These are phyloP conservation scores for Simalia tracyae DNA, from an alignment of 2,797 vertebrate species.

Conservation along the genomic window DNA sequence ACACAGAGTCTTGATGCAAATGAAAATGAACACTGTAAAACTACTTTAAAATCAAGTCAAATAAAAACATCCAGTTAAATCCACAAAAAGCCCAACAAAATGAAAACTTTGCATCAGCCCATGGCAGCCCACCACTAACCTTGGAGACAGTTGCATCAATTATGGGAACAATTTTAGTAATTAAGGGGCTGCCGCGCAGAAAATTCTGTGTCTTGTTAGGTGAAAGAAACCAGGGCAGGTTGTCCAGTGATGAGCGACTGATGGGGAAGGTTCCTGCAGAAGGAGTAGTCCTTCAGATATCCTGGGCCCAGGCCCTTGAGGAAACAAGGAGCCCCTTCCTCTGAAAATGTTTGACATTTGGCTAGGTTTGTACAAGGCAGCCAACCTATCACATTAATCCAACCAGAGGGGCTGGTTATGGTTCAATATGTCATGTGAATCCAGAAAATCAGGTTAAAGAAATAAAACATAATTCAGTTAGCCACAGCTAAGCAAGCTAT, in stretches of 20 bases:
- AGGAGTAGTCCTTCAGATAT: neutral
- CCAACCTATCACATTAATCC: neutral
- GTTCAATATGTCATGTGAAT: neutral
- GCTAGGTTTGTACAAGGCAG: neutral
- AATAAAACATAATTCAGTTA: neutral
- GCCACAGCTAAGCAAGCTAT: neutral
- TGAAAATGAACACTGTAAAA: neutral
- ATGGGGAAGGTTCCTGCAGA: neutral
- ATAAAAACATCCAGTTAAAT: neutral
- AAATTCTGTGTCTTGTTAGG: neutral
- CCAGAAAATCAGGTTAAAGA: neutral
- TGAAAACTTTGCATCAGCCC: neutral
- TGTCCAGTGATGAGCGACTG: neutral
- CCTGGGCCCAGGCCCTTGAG: neutral
- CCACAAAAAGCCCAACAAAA: neutral
- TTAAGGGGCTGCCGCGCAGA: neutral
- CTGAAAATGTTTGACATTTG: neutral
- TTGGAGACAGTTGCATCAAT: neutral
- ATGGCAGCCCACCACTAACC: neutral
- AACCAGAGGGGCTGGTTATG: neutral
- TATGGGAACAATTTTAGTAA: neutral
- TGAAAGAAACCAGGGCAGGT: neutral
- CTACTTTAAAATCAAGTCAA: neutral
- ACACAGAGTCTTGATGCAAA: neutral
- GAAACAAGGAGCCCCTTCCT: neutral